Conservation (phyloP, 2,113 vertebrate species). For the Dermatemys mawii region DNA sequence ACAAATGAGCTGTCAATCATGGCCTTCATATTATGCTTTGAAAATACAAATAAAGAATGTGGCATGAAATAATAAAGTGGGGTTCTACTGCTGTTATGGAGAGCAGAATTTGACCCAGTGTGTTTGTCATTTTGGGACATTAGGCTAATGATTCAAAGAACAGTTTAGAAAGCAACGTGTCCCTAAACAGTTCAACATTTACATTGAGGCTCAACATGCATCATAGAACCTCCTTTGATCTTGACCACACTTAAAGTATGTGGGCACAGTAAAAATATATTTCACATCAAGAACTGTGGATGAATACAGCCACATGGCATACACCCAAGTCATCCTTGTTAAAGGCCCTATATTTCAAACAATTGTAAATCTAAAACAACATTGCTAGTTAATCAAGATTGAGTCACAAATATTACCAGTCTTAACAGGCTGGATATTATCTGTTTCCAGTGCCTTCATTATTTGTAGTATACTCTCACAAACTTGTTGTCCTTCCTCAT, state of each 20-base stretch:
- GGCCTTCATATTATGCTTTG: background rate
- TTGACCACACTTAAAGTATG: background rate
- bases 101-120: background rate
- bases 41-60: background rate
- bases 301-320: background rate
- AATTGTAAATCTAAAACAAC: background rate
- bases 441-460: background rate
- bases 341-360: background rate
- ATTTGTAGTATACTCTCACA: background rate
- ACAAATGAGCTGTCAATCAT: background rate
- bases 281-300: background rate
- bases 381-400: background rate
- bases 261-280: background rate
- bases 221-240: background rate
- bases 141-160: background rate
- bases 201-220: background rate
- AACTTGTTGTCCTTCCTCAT: background rate
- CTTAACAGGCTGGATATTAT: background rate
- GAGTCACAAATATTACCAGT: background rate
- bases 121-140: background rate
- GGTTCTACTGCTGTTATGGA: background rate
- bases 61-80: background rate
- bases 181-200: background rate
- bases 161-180: background rate
- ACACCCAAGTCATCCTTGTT: background rate